Evolutionary conservation across 2,888 invertebrate genomes (phyloP).

Genomic region (Pristionchus maxplancki): DNA sequence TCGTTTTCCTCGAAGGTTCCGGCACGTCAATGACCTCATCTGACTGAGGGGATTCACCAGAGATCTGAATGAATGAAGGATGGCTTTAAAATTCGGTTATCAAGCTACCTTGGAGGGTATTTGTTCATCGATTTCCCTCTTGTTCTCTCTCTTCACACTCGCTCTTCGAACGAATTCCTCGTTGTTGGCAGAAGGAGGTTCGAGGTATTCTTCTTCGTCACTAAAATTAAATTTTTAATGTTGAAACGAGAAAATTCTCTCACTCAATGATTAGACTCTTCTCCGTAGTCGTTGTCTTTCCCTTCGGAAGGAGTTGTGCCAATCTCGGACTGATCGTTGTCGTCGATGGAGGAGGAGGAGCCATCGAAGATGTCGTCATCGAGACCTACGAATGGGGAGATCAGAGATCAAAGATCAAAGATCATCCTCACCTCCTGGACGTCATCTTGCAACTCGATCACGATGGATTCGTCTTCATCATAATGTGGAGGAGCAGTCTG

Average conservation of each 20-base stretch:
- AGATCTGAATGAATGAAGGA: not conserved
- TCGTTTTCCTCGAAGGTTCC: not conserved
- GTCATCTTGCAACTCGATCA: conserved; percentile 43
- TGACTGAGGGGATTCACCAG: not conserved
- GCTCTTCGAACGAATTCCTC: conserved; percentile 5
- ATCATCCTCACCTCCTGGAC: not conserved
- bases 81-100: not conserved
- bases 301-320: conserved; percentile 1
- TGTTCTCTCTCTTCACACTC: conserved; percentile 23
- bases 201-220: conserved; percentile 20
- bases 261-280: not conserved
- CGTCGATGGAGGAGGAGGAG: not conserved
- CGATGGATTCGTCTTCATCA: conserved; percentile 26
- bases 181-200: not conserved
- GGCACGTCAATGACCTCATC: conserved; percentile 38
- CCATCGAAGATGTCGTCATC: not conserved
- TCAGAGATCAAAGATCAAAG: not conserved
- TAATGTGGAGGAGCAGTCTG: not conserved
- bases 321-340: conserved; percentile 38
- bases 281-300: not conserved
- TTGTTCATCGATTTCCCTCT: not conserved
- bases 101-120: not conserved
- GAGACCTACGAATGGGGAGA: not conserved
- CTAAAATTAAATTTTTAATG: not conserved
- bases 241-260: not conserved